phyloP scores from a whole-genome alignment of 2,888 invertebrate species.

The Dermolepida albohirtum region DNA sequence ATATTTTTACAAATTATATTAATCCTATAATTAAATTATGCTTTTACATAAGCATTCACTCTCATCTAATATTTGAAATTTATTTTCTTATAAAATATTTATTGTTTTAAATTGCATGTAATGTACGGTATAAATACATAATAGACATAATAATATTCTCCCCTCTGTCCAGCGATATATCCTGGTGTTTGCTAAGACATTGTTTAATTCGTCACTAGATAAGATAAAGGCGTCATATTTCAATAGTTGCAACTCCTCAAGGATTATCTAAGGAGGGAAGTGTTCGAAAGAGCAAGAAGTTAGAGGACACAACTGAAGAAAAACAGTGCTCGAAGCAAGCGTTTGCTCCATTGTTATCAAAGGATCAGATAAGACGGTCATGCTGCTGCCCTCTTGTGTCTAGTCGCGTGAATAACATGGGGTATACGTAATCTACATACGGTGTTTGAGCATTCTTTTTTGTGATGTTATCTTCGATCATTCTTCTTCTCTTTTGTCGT shows the following conservation, averaged over 20 bases:
- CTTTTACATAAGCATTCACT: background rate
- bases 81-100: background rate
- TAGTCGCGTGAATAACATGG: constrained; percentile 41
- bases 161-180: constrained; percentile 18
- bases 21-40: background rate
- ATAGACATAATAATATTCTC: constrained; percentile 16
- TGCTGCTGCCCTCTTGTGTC: constrained; percentile 42
- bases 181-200: constrained; percentile 21
- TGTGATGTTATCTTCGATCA: constrained; percentile 30
- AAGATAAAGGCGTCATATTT: constrained; percentile 43
- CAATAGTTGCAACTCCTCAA: constrained; percentile 36
- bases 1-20: too few species aligned
- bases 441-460: constrained; percentile 19
- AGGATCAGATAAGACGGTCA: constrained; percentile 39
- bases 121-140: constrained; percentile 19
- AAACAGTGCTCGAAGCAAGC: constrained; percentile 22
- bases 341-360: constrained; percentile 43
- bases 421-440: constrained; percentile 41
- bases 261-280: constrained; percentile 5
- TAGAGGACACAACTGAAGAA: constrained; percentile 23
- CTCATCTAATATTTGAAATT: background rate
- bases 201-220: constrained; percentile 41
- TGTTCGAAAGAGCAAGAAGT: constrained; percentile 20
- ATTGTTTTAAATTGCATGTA: constrained; percentile 2
- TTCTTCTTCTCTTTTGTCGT: constrained; percentile 37